Evolutionary conservation across 2,797 vertebrate species (phyloP).

Genomic region (Ibycter americanus): DNA sequence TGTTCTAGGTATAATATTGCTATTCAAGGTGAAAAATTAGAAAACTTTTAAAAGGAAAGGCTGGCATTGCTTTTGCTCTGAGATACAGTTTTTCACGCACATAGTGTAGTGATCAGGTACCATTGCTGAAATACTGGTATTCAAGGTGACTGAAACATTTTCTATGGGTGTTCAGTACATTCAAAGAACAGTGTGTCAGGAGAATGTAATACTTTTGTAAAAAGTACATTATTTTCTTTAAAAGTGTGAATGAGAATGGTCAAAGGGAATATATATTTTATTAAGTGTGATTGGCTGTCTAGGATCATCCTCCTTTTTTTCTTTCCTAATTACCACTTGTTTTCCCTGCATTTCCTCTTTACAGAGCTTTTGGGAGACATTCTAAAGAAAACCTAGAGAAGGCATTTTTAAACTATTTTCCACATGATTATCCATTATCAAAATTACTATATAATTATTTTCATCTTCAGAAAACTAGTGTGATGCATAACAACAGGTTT

Average conservation of each 20-base stretch:
- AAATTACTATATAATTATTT: neutral
- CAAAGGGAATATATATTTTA: neutral
- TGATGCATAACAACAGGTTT: neutral
- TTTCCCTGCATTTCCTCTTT: neutral
- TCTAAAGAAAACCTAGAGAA: neutral
- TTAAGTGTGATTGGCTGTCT: neutral
- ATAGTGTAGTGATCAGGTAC: neutral
- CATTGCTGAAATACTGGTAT: neutral
- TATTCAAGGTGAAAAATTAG: neutral
- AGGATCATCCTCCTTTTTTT: neutral
- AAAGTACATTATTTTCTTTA: neutral
- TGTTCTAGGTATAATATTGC: neutral
- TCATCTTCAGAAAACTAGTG: neutral
- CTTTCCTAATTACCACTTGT: neutral
- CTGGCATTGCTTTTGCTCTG: neutral
- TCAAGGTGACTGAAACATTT: neutral
- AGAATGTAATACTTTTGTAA: neutral
- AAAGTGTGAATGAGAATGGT: fast-evolving
- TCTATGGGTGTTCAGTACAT: neutral
- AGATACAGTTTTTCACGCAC: neutral
- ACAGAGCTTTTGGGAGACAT: neutral
- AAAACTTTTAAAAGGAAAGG: neutral
- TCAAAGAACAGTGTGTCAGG: neutral
- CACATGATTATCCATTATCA: neutral
- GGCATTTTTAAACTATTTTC: neutral